Base-by-base conservation (phyloP, 2,113 vertebrate species). In the Oreochromis spilurus region DNA sequence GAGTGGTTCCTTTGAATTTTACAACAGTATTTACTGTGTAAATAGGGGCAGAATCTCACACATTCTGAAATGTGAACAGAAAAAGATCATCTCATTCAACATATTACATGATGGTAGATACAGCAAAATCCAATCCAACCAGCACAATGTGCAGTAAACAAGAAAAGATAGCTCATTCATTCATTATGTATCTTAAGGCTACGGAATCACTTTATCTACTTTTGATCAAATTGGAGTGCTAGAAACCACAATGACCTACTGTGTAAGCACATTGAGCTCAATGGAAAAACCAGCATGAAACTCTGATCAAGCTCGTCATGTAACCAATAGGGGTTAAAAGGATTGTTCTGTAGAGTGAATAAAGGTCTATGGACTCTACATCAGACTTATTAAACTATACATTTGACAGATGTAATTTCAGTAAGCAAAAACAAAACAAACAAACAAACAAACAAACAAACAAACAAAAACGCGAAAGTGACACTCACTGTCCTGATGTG, bases 401-500 rank as follows among this genome's bases (percentile, higher is more conserved):
- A 75, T 60, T 10, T 17, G 21, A 65, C 17, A 48, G 13, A 24
- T 55, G 26, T 36, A 2, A 77, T 62, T 26, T 48, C 14, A 55
- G 9, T 12, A 81, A n/a, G 3, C 29, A 19, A 75, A 62, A 62
- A 24, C 29, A 62, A 60, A 34, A 2, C 3, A 60, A 60, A 31
- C 5, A 10, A 31, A 10, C 26, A 19, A 60, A 78, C 24, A 24
- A 24, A 24, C 24, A 24, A 24, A 24, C 1, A 60, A 60, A 31
- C 5, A 10, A 31, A 10, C 14, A 10, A 62, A 81, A 29, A 14
- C 14, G 24, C 34, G 12, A 54, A 8, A 26, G 36, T 1, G 10
- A 52, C 55, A 95, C 96, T 96, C 60, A 96, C 96, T 26, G 91
- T 87, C 95, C 96, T 31, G 94, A 87, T 13, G 19, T 40, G 89